Evolutionary conservation across 2,797 vertebrate species (phyloP), one percentile per base, ranked within the genome.

Genomic region (Botia kubotai): DNA sequence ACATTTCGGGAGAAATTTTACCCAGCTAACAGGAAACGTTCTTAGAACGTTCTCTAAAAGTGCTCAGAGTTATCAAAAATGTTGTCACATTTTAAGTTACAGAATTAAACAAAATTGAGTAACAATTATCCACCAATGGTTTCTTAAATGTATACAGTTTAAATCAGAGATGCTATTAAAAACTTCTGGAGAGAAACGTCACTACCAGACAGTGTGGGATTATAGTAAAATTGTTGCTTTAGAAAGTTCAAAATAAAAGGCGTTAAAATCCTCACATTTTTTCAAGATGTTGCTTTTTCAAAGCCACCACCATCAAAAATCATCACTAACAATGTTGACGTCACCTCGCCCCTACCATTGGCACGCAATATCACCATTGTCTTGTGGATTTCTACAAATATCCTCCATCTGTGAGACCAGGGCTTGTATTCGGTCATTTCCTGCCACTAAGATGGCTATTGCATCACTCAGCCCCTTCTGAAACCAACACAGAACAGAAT

Each of bases 331-430:
- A 62, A 6, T 29, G 4, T 2, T 43, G 12, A 77, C 14, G 33
- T 69, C 66, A 26, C 29, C 29, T 19, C 6, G 33, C 17, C 52
- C 26, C 0, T 6, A 12, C 60, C 26, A 2, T 13, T 50, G n/a
- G 36, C 68, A 63, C 43, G 52, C 57, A 43, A 65, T 62, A 26
- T 72, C 29, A n/a, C 50, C 62, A 72, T 52, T 79, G 79, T 81
- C 70, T 13, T 75, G 43, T 5, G n/a, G 39, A 17, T 90, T 92
- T 86, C 80, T 92, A 90, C 96, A 96, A 87, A 95, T 94, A 68
- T 95, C 94, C 75, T 97, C 96, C 95, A 98, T 95, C 91, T 97
- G 95, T 0, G 94, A 91, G 91, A 97, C 94, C 86, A 96, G 89
- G 0, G 94, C 94, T 89, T 98, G 96, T 89, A 96, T 90, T 0